Percentiles rank a stretch among this genome's conserved stretches.
Conservation (phyloP, 2,888 invertebrate species). For the Philopedon plagiatum region DNA sequence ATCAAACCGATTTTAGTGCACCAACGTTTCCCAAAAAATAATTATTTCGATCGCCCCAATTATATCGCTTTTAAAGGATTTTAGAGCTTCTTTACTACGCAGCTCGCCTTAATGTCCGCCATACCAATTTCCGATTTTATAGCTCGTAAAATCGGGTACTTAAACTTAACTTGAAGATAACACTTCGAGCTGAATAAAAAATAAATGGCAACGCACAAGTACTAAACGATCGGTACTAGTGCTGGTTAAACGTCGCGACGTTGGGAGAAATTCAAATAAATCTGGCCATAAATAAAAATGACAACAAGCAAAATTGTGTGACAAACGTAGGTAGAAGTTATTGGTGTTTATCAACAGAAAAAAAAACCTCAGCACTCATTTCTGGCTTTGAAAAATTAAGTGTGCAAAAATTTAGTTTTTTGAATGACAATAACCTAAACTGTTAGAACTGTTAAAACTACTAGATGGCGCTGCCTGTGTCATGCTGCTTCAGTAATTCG, state of each 20-base stretch:
- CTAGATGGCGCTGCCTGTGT: too few relatives aligned
- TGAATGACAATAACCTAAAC: too few relatives aligned
- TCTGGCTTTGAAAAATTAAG: too few relatives aligned
- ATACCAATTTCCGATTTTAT: slow-evolving; percentile 51
- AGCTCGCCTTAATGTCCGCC: slow-evolving; percentile 43
- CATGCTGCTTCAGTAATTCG: too few relatives aligned
- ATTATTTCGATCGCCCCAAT: slow-evolving; percentile 40
- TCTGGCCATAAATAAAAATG: too few relatives aligned
- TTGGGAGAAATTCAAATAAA: too few relatives aligned
- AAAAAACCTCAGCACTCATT: too few relatives aligned
- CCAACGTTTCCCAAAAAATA: slow-evolving; percentile 31
- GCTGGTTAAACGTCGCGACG: slow-evolving; percentile 42
- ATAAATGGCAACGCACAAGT: slow-evolving; percentile 44
- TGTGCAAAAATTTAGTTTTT: too few relatives aligned
- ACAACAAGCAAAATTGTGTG: too few relatives aligned
- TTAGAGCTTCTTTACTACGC: slow-evolving; percentile 49
- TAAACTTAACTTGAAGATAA: slow-evolving; percentile 49
- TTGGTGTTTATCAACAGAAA: too few relatives aligned
- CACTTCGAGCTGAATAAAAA: slow-evolving; percentile 45
- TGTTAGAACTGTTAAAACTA: too few relatives aligned
- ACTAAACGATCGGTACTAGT: slow-evolving; percentile 48
- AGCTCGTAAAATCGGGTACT: slow-evolving; percentile 46
- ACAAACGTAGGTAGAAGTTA: too few relatives aligned
- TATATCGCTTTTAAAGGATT: slow-evolving; percentile 48
- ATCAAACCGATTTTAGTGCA: slow-evolving; percentile 6